Conservation (phyloP, 2,113 vertebrate species). For the Calyptommatus sinebrachiatus region DNA sequence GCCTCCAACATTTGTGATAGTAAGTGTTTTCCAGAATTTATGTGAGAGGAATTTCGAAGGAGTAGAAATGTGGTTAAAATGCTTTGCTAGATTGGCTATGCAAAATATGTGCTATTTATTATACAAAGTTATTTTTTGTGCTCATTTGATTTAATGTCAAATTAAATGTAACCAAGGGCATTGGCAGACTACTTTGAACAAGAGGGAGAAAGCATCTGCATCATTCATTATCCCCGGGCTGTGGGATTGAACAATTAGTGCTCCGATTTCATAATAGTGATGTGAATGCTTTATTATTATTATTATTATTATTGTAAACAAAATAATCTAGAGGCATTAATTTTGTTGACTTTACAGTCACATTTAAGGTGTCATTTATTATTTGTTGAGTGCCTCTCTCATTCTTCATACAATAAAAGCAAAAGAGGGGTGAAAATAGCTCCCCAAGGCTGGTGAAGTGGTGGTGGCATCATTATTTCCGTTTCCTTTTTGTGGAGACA, state of each 20-base stretch:
- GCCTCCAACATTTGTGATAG: not conserved
- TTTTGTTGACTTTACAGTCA: not conserved
- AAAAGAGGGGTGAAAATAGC: not conserved
- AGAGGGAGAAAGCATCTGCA: not conserved
- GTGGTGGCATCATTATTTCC: not conserved
- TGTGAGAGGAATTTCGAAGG: conserved; percentile 19
- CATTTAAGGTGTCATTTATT: conserved; percentile 4
- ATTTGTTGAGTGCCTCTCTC: not conserved
- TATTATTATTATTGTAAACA: conserved; percentile 4
- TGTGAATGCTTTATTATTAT: conserved; percentile 14
- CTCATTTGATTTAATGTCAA: conserved; percentile 21
- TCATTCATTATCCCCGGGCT: conserved; percentile 31
- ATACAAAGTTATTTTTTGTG: conserved; percentile 14
- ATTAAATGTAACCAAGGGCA: conserved; percentile 7
- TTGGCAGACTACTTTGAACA: not conserved
- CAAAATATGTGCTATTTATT: conserved; percentile 2
- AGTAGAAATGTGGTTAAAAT: not conserved
- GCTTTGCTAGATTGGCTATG: not conserved
- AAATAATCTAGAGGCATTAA: not conserved
- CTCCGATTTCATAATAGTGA: not conserved
- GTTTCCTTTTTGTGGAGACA: not conserved
- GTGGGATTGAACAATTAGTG: not conserved
- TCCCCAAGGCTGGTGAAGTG: not conserved
- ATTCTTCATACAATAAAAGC: not conserved
- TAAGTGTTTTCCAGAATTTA: conserved; percentile 18